Conservation (phyloP, 2,888 invertebrate species). For the Cyrtodaria siliqua region DNA sequence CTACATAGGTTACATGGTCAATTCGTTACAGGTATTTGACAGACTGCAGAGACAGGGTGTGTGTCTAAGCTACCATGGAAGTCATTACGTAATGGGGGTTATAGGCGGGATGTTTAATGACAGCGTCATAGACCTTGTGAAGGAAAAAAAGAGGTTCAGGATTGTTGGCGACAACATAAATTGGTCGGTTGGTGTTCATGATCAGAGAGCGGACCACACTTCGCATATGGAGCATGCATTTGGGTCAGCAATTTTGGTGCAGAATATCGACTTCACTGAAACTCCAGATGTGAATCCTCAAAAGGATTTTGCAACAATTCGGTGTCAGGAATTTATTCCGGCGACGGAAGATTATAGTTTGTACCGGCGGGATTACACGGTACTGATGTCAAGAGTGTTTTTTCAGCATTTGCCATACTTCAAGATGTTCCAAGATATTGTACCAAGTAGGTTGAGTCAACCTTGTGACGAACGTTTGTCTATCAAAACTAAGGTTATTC, state of each 20-base stretch:
- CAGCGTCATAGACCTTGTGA: not conserved
- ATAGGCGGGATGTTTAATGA: conserved; percentile 13
- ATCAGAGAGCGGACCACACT: conserved; percentile 5
- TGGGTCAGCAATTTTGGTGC: conserved; percentile 7
- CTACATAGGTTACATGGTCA: no score
- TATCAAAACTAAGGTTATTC: no score
- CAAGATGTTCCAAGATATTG: no score
- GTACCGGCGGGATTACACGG: no score
- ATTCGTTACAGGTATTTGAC: conserved; percentile 10
- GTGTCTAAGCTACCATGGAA: not conserved
- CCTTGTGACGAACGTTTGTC: no score
- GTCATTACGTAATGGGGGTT: not conserved
- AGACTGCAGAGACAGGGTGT: conserved; percentile 1
- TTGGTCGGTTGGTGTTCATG: conserved; percentile 4
- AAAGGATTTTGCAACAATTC: no score
- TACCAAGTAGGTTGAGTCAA: no score
- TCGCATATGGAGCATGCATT: conserved; percentile 7
- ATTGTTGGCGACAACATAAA: conserved; percentile 13
- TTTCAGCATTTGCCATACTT: no score
- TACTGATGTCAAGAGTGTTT: no score
- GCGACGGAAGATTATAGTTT: no score
- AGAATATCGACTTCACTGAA: not conserved
- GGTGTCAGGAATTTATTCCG: no score
- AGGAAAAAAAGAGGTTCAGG: not conserved
- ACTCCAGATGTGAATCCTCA: not conserved